Percentiles rank a stretch among this genome's conserved stretches.
phyloP scores from a whole-genome alignment of 2,797 vertebrate species.

The Hypotaenidia okinawae region DNA sequence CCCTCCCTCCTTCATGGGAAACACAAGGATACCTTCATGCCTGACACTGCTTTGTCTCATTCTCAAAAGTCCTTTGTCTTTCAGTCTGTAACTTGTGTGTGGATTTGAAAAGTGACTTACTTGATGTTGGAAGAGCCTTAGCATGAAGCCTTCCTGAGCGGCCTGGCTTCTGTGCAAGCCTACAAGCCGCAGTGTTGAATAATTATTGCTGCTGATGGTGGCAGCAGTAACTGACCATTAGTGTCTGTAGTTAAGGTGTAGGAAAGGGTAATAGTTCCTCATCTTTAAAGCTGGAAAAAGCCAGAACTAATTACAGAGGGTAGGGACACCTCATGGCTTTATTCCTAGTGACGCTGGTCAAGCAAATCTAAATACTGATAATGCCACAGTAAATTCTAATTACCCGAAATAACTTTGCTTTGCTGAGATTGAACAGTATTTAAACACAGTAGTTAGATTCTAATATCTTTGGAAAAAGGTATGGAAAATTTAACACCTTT shows the following conservation, averaged over 20 bases:
- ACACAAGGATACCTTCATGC: not conserved
- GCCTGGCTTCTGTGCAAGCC: not conserved
- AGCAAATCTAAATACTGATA: not conserved
- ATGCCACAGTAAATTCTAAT: not conserved
- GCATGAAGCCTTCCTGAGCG: fast-evolving
- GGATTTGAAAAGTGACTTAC: not conserved
- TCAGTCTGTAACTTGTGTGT: not conserved
- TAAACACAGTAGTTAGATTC: not conserved
- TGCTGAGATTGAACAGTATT: not conserved
- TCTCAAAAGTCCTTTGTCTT: not conserved
- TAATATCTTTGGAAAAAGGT: not conserved
- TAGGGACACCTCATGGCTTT: not conserved
- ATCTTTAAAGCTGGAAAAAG: not conserved
- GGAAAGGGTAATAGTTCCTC: not conserved
- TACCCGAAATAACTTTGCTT: not conserved
- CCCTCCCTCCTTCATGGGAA: not conserved
- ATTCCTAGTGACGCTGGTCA: not conserved
- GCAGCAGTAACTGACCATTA: not conserved
- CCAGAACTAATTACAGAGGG: not conserved
- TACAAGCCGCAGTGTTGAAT: not conserved
- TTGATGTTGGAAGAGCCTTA: not conserved
- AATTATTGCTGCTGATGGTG: not conserved
- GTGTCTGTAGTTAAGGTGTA: not conserved
- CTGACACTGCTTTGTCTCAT: not conserved
- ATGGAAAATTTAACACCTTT: not conserved